These are phyloP conservation scores for Sciurus vulgaris DNA, from an alignment of 2,797 vertebrate genomes.

Conservation along the genomic window DNA sequence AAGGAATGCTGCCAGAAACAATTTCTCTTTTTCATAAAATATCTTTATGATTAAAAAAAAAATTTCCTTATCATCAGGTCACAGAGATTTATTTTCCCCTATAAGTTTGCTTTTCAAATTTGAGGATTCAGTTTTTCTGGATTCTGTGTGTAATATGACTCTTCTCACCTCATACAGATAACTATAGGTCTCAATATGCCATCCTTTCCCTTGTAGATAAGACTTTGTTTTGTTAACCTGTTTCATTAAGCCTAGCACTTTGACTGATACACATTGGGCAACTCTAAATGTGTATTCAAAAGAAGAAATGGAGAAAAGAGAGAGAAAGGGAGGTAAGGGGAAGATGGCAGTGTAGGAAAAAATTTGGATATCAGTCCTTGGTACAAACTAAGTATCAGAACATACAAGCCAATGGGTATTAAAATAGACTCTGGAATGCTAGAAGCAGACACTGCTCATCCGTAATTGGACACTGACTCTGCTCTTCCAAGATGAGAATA, in stretches of 20 bases:
- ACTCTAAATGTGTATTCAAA: not conserved
- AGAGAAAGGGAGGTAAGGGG: not conserved
- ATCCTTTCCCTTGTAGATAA: not conserved
- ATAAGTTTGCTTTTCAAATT: conserved; percentile 22
- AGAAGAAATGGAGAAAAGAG: not conserved
- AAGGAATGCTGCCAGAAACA: not conserved
- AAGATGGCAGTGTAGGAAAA: not conserved
- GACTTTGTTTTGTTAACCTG: not conserved
- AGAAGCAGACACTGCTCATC: not conserved
- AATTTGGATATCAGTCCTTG: not conserved
- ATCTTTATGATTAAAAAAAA: not conserved
- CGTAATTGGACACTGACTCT: not conserved
- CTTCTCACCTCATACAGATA: not conserved
- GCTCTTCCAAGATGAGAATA: not conserved
- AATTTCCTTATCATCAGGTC: not conserved
- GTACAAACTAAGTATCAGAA: not conserved
- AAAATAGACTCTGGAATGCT: not conserved
- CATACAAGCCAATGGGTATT: not conserved
- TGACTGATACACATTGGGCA: not conserved
- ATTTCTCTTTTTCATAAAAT: not conserved
- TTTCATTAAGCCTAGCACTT: conserved; percentile 5
- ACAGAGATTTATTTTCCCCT: not conserved
- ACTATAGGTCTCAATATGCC: not conserved
- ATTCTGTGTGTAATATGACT: not conserved
- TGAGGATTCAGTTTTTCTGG: not conserved